Base-by-base conservation (phyloP, 2,888 invertebrate genomes). In the Drosophila greeni region DNA sequence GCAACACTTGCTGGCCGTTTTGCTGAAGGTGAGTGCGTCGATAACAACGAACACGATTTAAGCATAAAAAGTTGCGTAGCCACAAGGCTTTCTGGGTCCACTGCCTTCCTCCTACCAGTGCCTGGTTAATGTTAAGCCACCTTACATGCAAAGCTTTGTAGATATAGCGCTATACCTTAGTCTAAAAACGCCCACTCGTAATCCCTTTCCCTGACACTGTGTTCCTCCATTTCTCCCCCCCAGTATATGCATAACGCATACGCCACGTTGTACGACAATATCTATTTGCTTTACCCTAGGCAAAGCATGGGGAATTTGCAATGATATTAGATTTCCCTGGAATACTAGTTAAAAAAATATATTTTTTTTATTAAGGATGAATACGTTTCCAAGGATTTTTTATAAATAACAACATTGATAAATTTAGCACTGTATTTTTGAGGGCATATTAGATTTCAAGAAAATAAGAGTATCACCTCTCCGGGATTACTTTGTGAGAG, bases 1-100 rank as follows among this genome's bases (percentile, higher is more conserved):
- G 66, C 76, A 87, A 71, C 85, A 84, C 76, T 74, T 88, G 65
- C 70, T 88, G 73, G 87, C 86, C 58, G 86, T 88, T 72, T 78
- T 88, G 67, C 75, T 88, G 42, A 86, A 86, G 87, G 88, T 88
- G 74, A 75, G 84, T 78, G 40, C 3, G 18, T 37, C 16, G 55
- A 52, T 56, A 52, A 23, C 2, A 42, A 33, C 16, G 8, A 34
- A 58, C 26, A 43, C 26, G 45, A 14, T 31, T 31, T 47, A 3
- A 47, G 20, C 45, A 20, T 47, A 58, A 34, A 23, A 34, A 20
- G 23, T 29, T 42, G 20, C 23, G 20, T 43, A 34, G 58, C 58
- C 58, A 34, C 11, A 31, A 29, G 58, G 58, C 42, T 14, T 31
- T 55, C 1, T n/a, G 34, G 11, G 16, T 26, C 16, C 23, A 43